Evolutionary conservation across 1,140 invertebrate genomes (phyloP).

Genomic region (Lepeophtheirus salmonis): DNA sequence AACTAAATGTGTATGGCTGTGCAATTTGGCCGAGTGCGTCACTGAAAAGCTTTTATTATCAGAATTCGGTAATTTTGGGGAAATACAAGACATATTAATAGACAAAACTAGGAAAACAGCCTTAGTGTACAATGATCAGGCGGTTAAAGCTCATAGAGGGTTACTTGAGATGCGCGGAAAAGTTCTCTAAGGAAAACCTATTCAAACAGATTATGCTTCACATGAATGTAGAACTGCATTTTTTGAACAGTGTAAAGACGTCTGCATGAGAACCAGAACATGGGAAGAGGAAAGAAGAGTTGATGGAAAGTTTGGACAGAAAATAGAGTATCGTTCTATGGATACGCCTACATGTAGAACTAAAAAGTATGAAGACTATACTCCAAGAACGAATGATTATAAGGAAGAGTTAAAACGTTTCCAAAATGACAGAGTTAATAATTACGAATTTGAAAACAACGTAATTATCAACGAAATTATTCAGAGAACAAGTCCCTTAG

Average conservation of each 20-base stretch:
- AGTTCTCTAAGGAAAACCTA: constrained; percentile 52
- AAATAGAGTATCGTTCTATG: no score
- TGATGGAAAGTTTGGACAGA: no score
- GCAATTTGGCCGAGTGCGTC: constrained; percentile 58
- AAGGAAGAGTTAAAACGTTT: no score
- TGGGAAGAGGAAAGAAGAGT: no score
- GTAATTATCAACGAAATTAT: no score
- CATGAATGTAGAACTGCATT: constrained; percentile 64
- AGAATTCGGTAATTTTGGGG: constrained; percentile 57
- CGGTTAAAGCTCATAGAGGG: constrained; percentile 52
- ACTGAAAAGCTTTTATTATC: constrained; percentile 56
- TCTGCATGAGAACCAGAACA: constrained; percentile 22
- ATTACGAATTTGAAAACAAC: no score
- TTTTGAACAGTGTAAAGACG: constrained; percentile 59
- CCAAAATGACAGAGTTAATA: no score
- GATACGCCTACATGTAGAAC: no score
- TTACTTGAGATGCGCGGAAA: constrained; percentile 77
- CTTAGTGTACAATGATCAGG: constrained; percentile 65
- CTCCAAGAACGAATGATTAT: no score
- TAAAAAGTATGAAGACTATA: no score
- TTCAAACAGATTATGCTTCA: constrained; percentile 87
- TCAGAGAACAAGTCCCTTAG: no score
- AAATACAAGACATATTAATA: constrained; percentile 47
- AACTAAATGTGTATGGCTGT: constrained; percentile 82
- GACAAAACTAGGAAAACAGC: constrained; percentile 63